A percentile compares a stretch with the other conserved stretches of the same genome.
phyloP scores from a whole-genome alignment of 1,140 invertebrate species.

The Drosophila nasuta region DNA sequence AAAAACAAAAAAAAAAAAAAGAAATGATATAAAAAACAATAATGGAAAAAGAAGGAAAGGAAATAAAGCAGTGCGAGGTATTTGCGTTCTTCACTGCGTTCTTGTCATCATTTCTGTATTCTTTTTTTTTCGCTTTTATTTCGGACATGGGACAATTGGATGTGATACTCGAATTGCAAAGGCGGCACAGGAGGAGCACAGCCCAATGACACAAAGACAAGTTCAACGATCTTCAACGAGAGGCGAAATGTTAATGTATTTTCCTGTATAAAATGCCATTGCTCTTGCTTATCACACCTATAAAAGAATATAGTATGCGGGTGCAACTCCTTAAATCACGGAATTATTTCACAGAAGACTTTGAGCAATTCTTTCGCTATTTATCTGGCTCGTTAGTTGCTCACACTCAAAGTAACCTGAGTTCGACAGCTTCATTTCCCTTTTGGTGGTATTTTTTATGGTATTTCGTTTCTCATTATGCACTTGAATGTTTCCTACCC shows the following conservation, averaged over 20 bases:
- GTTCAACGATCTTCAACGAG: conserved; percentile 60
- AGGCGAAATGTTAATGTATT: conserved; percentile 11
- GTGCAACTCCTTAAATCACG: background rate
- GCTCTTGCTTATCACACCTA: background rate
- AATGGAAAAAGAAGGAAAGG: conserved; percentile 5
- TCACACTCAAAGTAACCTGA: conserved; percentile 3
- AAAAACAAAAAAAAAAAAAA: background rate
- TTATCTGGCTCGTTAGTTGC: conserved; percentile 22
- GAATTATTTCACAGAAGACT: background rate
- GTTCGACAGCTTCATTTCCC: conserved; percentile 61
- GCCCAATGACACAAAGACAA: conserved; percentile 42
- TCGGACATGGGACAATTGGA: conserved; percentile 63
- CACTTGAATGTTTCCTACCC: conserved; percentile 16
- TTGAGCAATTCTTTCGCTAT: background rate
- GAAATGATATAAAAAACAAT: background rate
- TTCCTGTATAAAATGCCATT: background rate
- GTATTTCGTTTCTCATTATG: conserved; percentile 52
- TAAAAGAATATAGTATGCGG: background rate
- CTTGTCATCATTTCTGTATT: conserved; percentile 26
- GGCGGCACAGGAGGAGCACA: conserved; percentile 2
- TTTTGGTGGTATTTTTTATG: conserved; percentile 17
- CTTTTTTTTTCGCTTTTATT: conserved; percentile 41
- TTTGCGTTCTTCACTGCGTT: conserved; percentile 50
- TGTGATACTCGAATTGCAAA: conserved; percentile 20
- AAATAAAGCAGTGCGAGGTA: conserved; percentile 35